Percentiles rank a stretch among this genome's conserved stretches.
Conservation (phyloP, 2,888 invertebrate genomes). For the Pristionchus entomophagus region DNA sequence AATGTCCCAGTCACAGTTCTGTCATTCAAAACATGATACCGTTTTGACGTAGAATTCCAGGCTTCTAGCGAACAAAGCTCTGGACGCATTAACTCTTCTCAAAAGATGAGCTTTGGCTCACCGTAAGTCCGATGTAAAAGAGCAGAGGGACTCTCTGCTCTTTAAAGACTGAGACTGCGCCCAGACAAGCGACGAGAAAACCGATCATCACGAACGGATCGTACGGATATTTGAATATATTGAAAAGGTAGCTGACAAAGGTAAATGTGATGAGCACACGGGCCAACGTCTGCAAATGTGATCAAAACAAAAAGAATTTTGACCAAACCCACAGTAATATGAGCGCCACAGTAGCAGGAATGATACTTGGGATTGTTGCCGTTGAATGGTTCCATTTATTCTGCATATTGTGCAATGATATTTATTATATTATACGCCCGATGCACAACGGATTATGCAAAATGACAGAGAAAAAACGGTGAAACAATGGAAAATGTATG, state of each 20-base stretch:
- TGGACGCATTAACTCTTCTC: too few relatives aligned
- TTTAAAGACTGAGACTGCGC: background rate
- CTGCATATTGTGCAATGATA: too few relatives aligned
- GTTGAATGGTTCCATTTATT: too few relatives aligned
- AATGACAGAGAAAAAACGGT: too few relatives aligned
- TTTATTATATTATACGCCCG: too few relatives aligned
- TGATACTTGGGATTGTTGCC: background rate
- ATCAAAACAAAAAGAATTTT: too few relatives aligned
- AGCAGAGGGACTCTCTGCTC: background rate
- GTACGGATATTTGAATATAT: background rate
- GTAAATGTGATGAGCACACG: background rate
- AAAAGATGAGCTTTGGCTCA: background rate
- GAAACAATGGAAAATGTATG: too few relatives aligned
- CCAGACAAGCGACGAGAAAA: background rate
- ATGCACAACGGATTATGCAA: too few relatives aligned
- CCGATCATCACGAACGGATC: background rate
- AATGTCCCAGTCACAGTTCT: too few relatives aligned
- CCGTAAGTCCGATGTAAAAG: background rate
- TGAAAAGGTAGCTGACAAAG: background rate
- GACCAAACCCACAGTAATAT: background rate
- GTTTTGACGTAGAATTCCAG: too few relatives aligned
- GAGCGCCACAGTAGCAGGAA: background rate
- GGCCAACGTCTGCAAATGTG: background rate
- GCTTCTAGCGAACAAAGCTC: background rate
- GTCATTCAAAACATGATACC: too few relatives aligned